Evolutionary conservation across 2,888 invertebrate species (phyloP).

Genomic region (Calliphora vomitoria): DNA sequence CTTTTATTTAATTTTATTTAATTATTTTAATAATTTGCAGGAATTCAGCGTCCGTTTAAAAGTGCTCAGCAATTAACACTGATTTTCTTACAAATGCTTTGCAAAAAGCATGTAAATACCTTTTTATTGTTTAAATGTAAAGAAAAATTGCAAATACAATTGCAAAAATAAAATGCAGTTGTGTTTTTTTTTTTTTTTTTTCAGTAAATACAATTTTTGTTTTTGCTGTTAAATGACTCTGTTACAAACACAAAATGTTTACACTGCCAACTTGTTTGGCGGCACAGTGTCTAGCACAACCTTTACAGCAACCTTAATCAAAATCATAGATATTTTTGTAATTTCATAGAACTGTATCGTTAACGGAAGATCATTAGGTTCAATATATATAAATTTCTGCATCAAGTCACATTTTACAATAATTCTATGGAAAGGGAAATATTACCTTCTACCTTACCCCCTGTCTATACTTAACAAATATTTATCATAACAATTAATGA

Average conservation of each 20-base stretch:
- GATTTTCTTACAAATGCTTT: conserved; percentile 58
- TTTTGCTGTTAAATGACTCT: conserved; percentile 9
- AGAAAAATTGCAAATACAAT: conserved; percentile 20
- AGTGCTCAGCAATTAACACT: conserved; percentile 60
- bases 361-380: too few species aligned
- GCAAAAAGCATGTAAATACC: conserved; percentile 45
- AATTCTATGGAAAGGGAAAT: too few species aligned
- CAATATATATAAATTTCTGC: too few species aligned
- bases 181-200: conserved; percentile 23
- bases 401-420: too few species aligned
- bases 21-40: not conserved
- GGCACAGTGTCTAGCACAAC: not conserved
- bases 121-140: conserved; percentile 57
- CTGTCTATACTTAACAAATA: too few species aligned
- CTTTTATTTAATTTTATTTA: conserved; percentile 25
- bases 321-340: not conserved
- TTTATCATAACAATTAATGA: too few species aligned
- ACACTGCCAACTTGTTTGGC: conserved; percentile 16
- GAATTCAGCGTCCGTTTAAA: conserved; percentile 58
- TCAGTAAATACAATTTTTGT: conserved; percentile 44
- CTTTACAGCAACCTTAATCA: too few species aligned
- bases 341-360: too few species aligned
- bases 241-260: conserved; percentile 6
- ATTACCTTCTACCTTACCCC: too few species aligned
- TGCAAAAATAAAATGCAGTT: conserved; percentile 35